phyloP scores from a whole-genome alignment of 2,113 vertebrate species.

The Oophaga pumilio region DNA sequence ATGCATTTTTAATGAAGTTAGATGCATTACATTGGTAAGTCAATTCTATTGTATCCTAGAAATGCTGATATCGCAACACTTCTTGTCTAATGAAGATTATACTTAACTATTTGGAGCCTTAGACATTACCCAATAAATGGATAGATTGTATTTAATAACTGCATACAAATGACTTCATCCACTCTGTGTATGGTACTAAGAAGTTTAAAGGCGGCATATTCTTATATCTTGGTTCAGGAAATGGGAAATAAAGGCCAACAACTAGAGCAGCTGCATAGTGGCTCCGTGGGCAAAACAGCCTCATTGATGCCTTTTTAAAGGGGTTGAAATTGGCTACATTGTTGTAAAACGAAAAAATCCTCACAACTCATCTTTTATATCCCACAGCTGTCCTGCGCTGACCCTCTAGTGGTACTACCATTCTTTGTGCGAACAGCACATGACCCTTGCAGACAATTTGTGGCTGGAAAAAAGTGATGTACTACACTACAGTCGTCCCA shows the following conservation, averaged over 20 bases:
- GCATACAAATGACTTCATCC: background rate
- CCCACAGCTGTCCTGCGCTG: too few relatives aligned
- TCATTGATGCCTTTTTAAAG: too few relatives aligned
- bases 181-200: background rate
- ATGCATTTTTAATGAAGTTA: slow-evolving; percentile 59
- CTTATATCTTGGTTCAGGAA: background rate
- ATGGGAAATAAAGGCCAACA: background rate
- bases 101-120: slow-evolving; percentile 37
- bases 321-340: too few relatives aligned
- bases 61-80: slow-evolving; percentile 43
- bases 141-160: background rate
- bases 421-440: too few relatives aligned
- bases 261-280: background rate
- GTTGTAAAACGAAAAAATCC: too few relatives aligned
- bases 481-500: too few relatives aligned
- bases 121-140: slow-evolving; percentile 1
- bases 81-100: slow-evolving; percentile 41
- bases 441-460: too few relatives aligned
- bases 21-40: slow-evolving; percentile 46
- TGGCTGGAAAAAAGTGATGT: too few relatives aligned
- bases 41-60: slow-evolving; percentile 49
- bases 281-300: too few relatives aligned
- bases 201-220: background rate
- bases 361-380: too few relatives aligned
- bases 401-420: too few relatives aligned